Base-by-base conservation (phyloP, 1,140 invertebrate genomes). In the Magallana angulata region DNA sequence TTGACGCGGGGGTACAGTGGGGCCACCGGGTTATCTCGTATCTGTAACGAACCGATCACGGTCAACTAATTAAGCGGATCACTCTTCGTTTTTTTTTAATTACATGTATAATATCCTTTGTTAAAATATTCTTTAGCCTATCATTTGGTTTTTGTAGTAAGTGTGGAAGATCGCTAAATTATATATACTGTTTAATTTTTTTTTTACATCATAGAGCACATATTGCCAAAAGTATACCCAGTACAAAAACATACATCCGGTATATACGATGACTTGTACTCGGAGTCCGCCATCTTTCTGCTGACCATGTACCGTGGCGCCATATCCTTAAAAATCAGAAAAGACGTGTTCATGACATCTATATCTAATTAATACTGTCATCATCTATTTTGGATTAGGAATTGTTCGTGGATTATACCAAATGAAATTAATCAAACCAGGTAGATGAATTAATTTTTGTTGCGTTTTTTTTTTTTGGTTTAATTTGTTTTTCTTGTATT, bases 1-100 rank as follows among this genome's bases (percentile, higher is more conserved):
- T 91, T 89, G 36, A 92, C 82, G 62, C 89, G 88, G 8, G 91
- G 91, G 58, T 86, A 91, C 12, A 80, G 36, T 36, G 91, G 91
- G 30, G 84, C 81, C n/a, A 80, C 83, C 11, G 68, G 11, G 7
- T 57, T 60, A 57, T 82, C 81, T 82, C 57, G 48, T 57, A 82
- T 82, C 81, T 82, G 48, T n/a, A 82, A 82, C 7, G 36, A 80
- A 16, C 71, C 16, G 9, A 7, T 18, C 18, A 80, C 12, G 36
- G 36, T 48, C 36, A 48, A 48, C 36, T 48, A 24, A 24, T 24
- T 24, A 48, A 48, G 36, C 36, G 3, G 36, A 48, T 48, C 5
- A 5, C 36, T 48, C 5, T 48, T 48, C 5, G 36, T 2, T 48
- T 2, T 48, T 48, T 48, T 48, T 48, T 48, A 48, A 48, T 48